A percentile compares a stretch with the other conserved stretches of the same genome.
Conservation (phyloP, 1,140 invertebrate species). For the Portunus trituberculatus region DNA sequence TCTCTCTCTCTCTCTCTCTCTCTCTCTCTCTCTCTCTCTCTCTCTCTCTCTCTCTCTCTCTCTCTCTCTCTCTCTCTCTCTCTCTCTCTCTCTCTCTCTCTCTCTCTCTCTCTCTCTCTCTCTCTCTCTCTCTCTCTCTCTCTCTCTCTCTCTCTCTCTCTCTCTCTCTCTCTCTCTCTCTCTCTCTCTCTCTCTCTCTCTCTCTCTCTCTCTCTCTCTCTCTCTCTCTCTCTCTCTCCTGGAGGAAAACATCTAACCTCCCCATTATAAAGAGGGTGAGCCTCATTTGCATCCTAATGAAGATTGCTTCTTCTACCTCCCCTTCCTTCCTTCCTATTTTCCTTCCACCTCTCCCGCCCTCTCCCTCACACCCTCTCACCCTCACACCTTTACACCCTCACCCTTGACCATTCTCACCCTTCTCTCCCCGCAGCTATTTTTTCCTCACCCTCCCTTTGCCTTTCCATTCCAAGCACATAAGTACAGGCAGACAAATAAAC, state of each 20-base stretch:
- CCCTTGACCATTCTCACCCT: too few relatives aligned
- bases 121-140: neutral
- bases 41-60: neutral
- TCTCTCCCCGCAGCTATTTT: too few relatives aligned
- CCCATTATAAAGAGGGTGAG: neutral
- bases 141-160: neutral
- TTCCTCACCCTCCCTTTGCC: too few relatives aligned
- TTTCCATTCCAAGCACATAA: too few relatives aligned
- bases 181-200: neutral
- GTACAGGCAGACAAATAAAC: too few relatives aligned
- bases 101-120: neutral
- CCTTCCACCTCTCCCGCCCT: neutral
- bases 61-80: neutral
- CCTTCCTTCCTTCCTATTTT: neutral
- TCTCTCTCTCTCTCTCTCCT: neutral
- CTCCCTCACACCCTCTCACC: neutral
- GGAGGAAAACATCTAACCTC: neutral
- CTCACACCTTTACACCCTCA: too few relatives aligned
- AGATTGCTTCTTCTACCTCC: neutral
- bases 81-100: neutral
- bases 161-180: neutral
- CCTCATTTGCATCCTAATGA: conserved; percentile 11
- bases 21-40: neutral
- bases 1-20: neutral
- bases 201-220: neutral